These are phyloP conservation scores for Amiota minor DNA, from an alignment of 2,888 invertebrate species.

Conservation along the genomic window DNA sequence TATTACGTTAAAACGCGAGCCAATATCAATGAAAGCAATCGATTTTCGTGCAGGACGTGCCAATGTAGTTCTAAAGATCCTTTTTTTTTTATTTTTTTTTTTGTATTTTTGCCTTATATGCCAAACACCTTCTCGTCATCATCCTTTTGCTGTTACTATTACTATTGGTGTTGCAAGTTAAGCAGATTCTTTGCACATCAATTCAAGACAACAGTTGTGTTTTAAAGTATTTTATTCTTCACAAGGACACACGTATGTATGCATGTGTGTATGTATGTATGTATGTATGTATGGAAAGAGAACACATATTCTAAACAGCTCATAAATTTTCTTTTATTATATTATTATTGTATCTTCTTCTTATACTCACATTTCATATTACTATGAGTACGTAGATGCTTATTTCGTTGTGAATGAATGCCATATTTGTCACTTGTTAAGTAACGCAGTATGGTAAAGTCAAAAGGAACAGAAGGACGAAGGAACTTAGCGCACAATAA, in stretches of 20 bases:
- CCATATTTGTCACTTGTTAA: conserved; percentile 19
- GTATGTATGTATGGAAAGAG: background rate
- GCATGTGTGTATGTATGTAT: background rate
- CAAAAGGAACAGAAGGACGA: conserved; percentile 27
- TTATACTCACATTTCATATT: background rate
- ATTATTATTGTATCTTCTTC: conserved; percentile 41
- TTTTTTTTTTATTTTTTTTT: too few relatives aligned
- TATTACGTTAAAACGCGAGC: background rate
- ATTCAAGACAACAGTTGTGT: conserved; percentile 23
- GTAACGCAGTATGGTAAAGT: conserved; percentile 35
- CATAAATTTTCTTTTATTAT: conserved; percentile 33
- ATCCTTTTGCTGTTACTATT: background rate
- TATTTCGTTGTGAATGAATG: conserved; percentile 18
- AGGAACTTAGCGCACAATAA: background rate
- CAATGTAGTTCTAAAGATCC: background rate
- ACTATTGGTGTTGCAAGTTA: background rate
- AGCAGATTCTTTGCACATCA: background rate
- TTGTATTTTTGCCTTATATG: too few relatives aligned
- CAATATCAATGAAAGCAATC: conserved; percentile 29
- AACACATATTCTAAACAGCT: conserved; percentile 21
- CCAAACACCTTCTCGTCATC: too few relatives aligned
- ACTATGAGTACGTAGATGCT: background rate
- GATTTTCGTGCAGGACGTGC: conserved; percentile 18
- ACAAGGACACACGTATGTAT: background rate
- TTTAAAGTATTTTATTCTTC: conserved; percentile 6